phyloP scores from a whole-genome alignment of 2,113 vertebrate species.

The Acrocephalus kingi region DNA sequence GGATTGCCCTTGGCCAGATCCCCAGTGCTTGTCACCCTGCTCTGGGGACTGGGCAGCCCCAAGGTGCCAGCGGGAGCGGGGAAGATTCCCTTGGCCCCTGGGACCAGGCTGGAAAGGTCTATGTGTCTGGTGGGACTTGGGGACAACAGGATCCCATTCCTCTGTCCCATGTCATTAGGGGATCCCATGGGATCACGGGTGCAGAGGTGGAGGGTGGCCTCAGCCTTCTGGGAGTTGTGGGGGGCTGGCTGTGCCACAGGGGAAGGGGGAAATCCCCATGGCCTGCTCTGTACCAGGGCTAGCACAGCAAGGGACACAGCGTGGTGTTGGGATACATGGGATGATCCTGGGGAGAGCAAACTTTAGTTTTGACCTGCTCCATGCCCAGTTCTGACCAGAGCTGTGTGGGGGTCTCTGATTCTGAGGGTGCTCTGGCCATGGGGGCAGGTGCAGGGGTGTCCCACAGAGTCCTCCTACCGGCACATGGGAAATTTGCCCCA shows the following conservation, averaged over 20 bases:
- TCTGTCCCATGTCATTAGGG: rapidly evolving
- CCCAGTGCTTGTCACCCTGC: rapidly evolving
- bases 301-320: rapidly evolving
- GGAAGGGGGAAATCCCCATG: rapidly evolving
- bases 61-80: rapidly evolving
- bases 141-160: rapidly evolving
- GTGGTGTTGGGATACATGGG: rapidly evolving
- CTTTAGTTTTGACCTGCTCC: background rate
- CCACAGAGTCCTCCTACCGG: rapidly evolving
- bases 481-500: rapidly evolving
- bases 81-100: background rate
- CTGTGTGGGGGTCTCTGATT: background rate
- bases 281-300: background rate
- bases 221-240: too few relatives aligned
- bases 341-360: background rate
- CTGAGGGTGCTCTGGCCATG: background rate
- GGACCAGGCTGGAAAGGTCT: background rate
- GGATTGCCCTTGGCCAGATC: background rate
- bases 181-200: background rate
- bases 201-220: background rate
- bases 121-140: rapidly evolving
- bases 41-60: rapidly evolving
- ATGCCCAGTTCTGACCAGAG: too few relatives aligned
- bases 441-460: background rate
- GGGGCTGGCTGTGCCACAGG: background rate